A percentile compares a stretch with the other conserved stretches of the same genome.
Evolutionary conservation across 2,797 vertebrate species (phyloP).

Genomic region (Otolemur crassicaudatus): DNA sequence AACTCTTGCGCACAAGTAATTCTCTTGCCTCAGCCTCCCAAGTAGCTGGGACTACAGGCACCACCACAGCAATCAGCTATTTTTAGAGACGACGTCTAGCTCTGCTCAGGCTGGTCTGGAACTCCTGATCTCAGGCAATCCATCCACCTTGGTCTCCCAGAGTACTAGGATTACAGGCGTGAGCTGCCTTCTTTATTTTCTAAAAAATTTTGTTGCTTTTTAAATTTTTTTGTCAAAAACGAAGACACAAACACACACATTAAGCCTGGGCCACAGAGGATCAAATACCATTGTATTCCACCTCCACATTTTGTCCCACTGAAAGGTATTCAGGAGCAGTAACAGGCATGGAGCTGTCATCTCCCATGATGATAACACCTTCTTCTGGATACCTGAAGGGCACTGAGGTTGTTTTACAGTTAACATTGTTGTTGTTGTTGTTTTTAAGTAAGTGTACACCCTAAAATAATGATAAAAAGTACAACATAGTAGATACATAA

Average conservation of each 20-base stretch:
- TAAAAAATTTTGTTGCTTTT: background rate
- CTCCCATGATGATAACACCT: background rate
- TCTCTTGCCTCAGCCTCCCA: too few relatives aligned
- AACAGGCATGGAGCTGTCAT: background rate
- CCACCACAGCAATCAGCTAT: too few relatives aligned
- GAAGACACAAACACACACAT: background rate
- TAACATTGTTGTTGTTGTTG: background rate
- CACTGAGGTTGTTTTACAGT: background rate
- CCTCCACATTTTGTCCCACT: background rate
- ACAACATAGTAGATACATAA: background rate
- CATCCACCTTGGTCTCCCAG: too few relatives aligned
- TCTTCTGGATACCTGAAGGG: background rate
- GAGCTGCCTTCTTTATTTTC: background rate
- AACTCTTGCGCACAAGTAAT: too few relatives aligned
- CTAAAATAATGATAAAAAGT: background rate
- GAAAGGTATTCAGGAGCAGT: background rate
- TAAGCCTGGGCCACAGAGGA: background rate
- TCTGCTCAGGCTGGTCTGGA: too few relatives aligned
- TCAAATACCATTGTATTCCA: background rate
- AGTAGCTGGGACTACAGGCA: too few relatives aligned
- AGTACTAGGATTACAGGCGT: too few relatives aligned
- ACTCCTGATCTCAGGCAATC: too few relatives aligned
- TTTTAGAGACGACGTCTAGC: too few relatives aligned
- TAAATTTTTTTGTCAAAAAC: background rate
- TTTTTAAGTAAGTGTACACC: background rate